Base-by-base conservation (phyloP, 2,113 vertebrate species). In the Lepisosteus osseus region DNA sequence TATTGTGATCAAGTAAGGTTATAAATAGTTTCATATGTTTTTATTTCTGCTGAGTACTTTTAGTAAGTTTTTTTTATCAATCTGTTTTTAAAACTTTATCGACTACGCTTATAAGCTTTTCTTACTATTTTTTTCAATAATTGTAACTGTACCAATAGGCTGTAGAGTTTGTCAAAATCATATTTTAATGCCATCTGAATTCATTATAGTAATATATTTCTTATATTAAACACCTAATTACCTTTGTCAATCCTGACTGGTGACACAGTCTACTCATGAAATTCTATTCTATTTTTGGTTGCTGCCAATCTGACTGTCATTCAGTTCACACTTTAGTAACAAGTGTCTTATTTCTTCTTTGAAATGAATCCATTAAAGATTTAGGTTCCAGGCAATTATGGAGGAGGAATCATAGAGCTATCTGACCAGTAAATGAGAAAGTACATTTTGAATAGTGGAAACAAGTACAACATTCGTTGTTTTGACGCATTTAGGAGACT, bases 171-270 rank as follows among this genome's bases (percentile, higher is more conserved):
- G 14, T 15, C 12, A n/a, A 59, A 59, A 59, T 59, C 12, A 59
- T 15, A 11, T 13, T 59, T 59, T 4, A 8, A 59, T 51, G 65
- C 40, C n/a, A 59, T 56, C 40, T 41, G 61, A 12, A 41, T 66
- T 66, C 29, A 64, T 64, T 54, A 2, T 56, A 64, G 67, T 44
- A 45, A 70, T 57, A 55, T 54, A 51, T 73, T 72, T 62, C 73
- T 76, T 77, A 77, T 29, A 29, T 79, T 77, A 73, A 72, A 51
- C 73, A 72, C 68, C 66, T 77, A 82, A 82, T 82, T 70, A 77
- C 80, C 74, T 72, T 77, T 77, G 57, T 72, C 71, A 69, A 76
- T 73, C 77, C 73, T 63, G 61, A 65, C 47, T 7, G 71, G 66
- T 71, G 69, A 71, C 65, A 29, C 44, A 54, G 68, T 54, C 43